Base-by-base conservation (phyloP, 37 sponge, comb jelly and placozoan genomes). In the Sycon ciliatum region DNA sequence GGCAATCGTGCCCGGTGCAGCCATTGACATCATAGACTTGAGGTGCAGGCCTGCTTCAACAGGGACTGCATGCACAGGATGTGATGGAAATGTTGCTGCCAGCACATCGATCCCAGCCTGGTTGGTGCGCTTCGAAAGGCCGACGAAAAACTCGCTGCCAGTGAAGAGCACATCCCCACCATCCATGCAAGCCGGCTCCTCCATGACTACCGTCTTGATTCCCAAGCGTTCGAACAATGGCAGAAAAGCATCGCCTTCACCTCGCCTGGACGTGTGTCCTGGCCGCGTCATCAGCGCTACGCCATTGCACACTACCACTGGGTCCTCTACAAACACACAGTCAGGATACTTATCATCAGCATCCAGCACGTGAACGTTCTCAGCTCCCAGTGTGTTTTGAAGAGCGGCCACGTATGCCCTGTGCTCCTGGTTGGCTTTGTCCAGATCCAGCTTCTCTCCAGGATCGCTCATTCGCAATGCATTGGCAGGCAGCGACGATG, bases 151-250 rank as follows among this genome's bases (percentile, higher is more conserved):
- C 53, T 87, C 89, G 46, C 82, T 65, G 20, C 89, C 89, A 1
- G 89, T 87, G 38, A 87, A 87, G 20, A 87, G 34, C 7, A 87
- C 85, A 38, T 87, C 89, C 1, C 89, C 89, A 36, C 89, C 89
- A 46, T 87, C 89, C 65, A 87, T 9, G 1, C 32, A 57, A 4
- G 85, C 89, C 18, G 38, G 57, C 3, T 63, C 46, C 11, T n/a
- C 53, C 68, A 79, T 78, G 46, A 80, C 85, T 4, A 77, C 56
- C 1, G 73, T 63, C 72, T 63, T 52, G 33, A 90, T 28, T 23
- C 65, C 71, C 76, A 84, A 54, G 4, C 55, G 34, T 32, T 76
- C 85, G 1, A 87, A 46, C 6, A 66, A 69, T 16, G 38, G 35
- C 24, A 52, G 52, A 62, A 84, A 69, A 24, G 29, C 34, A 16